These are phyloP conservation scores for Ruditapes philippinarum DNA, from an alignment of 1,140 invertebrate genomes.

Conservation along the genomic window DNA sequence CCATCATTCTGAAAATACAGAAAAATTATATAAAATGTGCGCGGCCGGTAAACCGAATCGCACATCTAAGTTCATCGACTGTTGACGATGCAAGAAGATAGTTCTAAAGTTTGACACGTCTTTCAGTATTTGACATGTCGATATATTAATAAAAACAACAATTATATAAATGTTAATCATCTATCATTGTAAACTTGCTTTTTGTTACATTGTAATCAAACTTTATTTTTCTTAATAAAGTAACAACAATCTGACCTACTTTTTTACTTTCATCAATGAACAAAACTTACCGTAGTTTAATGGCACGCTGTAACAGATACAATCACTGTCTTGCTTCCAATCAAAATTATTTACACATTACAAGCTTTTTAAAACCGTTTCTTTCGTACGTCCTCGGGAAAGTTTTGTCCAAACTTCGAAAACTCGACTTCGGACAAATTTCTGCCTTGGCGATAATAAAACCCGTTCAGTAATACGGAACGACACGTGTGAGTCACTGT, in stretches of 20 bases:
- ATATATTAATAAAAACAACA: too few species aligned
- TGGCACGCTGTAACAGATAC: not conserved
- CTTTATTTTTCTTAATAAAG: too few species aligned
- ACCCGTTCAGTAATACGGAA: not conserved
- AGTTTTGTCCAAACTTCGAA: conserved; percentile 63
- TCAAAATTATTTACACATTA: too few species aligned
- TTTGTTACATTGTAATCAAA: too few species aligned
- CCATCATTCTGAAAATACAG: conserved; percentile 24
- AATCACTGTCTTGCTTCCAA: not conserved
- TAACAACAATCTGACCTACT: conserved; percentile 50
- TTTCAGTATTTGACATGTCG: too few species aligned
- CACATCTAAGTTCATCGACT: too few species aligned
- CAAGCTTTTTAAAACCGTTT: too few species aligned
- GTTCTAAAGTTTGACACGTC: not conserved
- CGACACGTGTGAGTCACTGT: not conserved
- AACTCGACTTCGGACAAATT: conserved; percentile 60
- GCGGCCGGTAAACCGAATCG: not conserved
- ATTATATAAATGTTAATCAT: too few species aligned
- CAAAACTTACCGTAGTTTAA: not conserved
- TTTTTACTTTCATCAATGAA: conserved; percentile 3
- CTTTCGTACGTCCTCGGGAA: conserved; percentile 2
- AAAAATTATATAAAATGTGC: conserved; percentile 4
- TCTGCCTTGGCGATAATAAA: conserved; percentile 20
- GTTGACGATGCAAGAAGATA: not conserved
- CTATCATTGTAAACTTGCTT: too few species aligned